Base-by-base conservation (phyloP, 2,113 vertebrate species). In the Psittacula cyanocephala region DNA sequence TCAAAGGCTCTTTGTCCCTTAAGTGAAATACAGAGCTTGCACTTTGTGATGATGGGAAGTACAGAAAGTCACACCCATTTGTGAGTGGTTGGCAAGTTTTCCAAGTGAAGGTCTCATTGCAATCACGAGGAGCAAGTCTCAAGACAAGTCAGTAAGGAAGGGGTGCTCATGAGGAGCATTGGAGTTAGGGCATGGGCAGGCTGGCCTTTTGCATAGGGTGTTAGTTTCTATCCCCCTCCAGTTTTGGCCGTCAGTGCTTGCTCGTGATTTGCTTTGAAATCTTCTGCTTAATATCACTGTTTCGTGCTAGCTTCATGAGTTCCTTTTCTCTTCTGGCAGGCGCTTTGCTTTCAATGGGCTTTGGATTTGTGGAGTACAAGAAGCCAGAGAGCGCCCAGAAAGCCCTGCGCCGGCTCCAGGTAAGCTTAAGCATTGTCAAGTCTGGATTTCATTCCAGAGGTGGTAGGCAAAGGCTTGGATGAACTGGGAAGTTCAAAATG, bases 311-410 rank as follows among this genome's bases (percentile, higher is more conserved):
- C 19, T 44, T 23, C 27, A 3, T 2, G 11, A 52, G 9, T 31
- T 43, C 52, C 89, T 23, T 33, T 81, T 78, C 74, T 49, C 43
- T 35, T 71, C 49, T 68, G 47, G 1, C 89, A 99, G 99, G 99
- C n/a, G 84, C 89, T 8, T 83, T 98, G 62, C 98, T 99, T 9
- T 99, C 99, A 17, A 99, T 99, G 99, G 99, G 99, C 29, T 99
- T 99, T 72, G 99, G 99, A 2, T 99, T 99, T 96, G 98, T 99
- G 94, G 98, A 99, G 62, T 99, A 99, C 96, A 98, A 91, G 97
- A 99, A 98, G 60, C 98, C 99, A 1, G 98, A 99, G 86, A 95
- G 98, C 3, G 99, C 99, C 50, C 98, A 99, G 97, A 99, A 99
- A 86, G 99, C 99, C 14, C 96, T 99, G 86, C 98, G 97, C 72